A percentile compares a stretch with the other conserved stretches of the same genome.
phyloP scores from a whole-genome alignment of 92 coral and sea anemone genomes.

The Virgularia gustaviana region DNA sequence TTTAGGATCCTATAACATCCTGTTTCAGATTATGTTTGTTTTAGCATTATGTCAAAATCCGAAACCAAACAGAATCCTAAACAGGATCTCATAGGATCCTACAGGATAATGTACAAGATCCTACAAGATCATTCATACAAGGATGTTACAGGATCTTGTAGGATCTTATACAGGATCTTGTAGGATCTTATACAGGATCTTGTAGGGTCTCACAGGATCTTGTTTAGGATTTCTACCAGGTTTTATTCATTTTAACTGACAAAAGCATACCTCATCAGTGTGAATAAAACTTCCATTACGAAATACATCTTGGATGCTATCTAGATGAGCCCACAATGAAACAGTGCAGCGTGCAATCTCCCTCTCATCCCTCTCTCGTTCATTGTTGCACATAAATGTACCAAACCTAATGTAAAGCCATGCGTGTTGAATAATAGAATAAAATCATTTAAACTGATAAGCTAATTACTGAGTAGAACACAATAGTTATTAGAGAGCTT shows the following conservation, averaged over 20 bases:
- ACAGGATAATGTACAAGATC: too few relatives aligned
- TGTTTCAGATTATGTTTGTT: too few relatives aligned
- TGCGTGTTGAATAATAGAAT: background rate
- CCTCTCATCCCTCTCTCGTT: conserved; percentile 58
- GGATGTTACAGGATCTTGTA: background rate
- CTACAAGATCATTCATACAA: too few relatives aligned
- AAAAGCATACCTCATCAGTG: conserved; percentile 60
- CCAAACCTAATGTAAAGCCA: conserved; percentile 77
- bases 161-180: background rate
- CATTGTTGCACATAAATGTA: conserved; percentile 84
- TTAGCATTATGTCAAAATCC: too few relatives aligned
- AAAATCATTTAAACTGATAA: background rate
- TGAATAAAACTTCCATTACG: conserved; percentile 57
- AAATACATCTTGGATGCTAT: conserved; percentile 65
- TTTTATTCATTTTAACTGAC: background rate
- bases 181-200: too few relatives aligned
- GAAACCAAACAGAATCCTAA: too few relatives aligned
- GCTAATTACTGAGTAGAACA: too few relatives aligned
- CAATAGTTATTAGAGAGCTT: too few relatives aligned
- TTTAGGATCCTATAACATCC: too few relatives aligned
- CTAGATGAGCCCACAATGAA: conserved; percentile 92
- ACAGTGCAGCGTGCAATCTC: conserved; percentile 56
- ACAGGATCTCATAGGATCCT: too few relatives aligned
- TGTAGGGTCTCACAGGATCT: too few relatives aligned
- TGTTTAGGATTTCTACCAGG: too few relatives aligned